Evolutionary conservation across 2,888 invertebrate species (phyloP).

Genomic region (Sylvicola fuscatus): DNA sequence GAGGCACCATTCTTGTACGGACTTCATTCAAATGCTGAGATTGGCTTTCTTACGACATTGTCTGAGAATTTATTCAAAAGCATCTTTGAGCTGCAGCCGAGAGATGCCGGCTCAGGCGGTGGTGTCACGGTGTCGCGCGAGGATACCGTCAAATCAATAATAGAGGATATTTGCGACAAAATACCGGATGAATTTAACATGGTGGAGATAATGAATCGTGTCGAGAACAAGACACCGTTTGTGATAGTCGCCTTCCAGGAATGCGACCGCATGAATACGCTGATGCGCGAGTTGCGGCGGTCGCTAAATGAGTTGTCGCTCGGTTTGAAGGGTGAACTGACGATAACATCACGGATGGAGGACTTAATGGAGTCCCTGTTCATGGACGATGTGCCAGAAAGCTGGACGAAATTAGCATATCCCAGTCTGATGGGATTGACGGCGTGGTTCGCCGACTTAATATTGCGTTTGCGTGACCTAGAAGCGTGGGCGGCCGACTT

Average conservation of each 20-base stretch:
- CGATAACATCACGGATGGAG: constrained; percentile 87
- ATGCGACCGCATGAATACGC: constrained; percentile 82
- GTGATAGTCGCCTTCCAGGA: constrained; percentile 85
- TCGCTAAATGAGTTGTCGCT: constrained; percentile 71
- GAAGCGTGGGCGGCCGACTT: constrained; percentile 83
- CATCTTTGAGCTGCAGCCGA: constrained; percentile 77
- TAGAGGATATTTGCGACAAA: constrained; percentile 78
- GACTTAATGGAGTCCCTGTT: constrained; percentile 63
- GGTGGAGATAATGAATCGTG: constrained; percentile 61
- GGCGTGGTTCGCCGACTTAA: constrained; percentile 74
- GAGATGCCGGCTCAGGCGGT: constrained; percentile 50
- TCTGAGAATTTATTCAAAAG: constrained; percentile 69
- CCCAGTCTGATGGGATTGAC: constrained; percentile 67
- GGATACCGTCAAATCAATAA: constrained; percentile 38
- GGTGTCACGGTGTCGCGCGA: constrained; percentile 47
- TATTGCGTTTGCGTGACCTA: constrained; percentile 54
- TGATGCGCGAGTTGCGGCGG: constrained; percentile 60
- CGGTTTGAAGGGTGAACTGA: constrained; percentile 83
- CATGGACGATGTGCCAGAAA: constrained; percentile 71
- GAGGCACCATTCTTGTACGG: constrained; percentile 85
- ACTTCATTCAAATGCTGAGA: constrained; percentile 86
- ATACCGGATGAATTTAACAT: constrained; percentile 79
- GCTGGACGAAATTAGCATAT: constrained; percentile 75
- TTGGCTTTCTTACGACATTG: constrained; percentile 73
- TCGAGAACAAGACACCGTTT: constrained; percentile 78